Percentiles rank a stretch among this genome's conserved stretches.
phyloP scores from a whole-genome alignment of 2,888 invertebrate species.

The Sialis fuliginosa region DNA sequence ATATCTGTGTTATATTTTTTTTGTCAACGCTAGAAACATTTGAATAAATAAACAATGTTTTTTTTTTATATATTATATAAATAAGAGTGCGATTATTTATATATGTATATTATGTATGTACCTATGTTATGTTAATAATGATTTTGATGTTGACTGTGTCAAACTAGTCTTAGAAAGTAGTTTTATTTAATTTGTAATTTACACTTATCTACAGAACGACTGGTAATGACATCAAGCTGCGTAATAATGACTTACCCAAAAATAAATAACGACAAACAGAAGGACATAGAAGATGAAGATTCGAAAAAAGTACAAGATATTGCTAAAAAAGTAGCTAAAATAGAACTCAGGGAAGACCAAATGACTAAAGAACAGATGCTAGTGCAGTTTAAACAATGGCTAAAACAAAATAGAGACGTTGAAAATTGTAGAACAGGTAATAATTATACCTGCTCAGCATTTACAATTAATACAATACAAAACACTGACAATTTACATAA shows the following conservation, averaged over 20 bases:
- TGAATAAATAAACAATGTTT: too few relatives aligned
- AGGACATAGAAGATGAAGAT: conserved; percentile 9
- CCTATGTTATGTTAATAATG: too few relatives aligned
- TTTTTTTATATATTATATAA: too few relatives aligned
- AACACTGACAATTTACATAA: neutral
- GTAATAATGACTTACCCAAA: conserved; percentile 7
- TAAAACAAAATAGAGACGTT: conserved; percentile 48
- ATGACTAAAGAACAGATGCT: conserved; percentile 42
- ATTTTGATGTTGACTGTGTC: too few relatives aligned
- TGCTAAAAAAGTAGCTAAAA: conserved; percentile 33
- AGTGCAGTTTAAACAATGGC: conserved; percentile 48
- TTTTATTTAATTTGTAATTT: too few relatives aligned
- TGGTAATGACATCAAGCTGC: too few relatives aligned
- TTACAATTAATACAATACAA: neutral
- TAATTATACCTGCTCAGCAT: conserved; percentile 1
- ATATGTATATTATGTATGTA: too few relatives aligned
- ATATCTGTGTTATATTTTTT: too few relatives aligned
- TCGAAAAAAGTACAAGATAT: conserved; percentile 13
- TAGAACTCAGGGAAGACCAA: conserved; percentile 54
- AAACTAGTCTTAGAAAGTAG: too few relatives aligned
- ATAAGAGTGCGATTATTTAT: too few relatives aligned
- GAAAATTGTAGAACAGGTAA: conserved; percentile 46
- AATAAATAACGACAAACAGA: conserved; percentile 10
- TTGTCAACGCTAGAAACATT: too few relatives aligned
- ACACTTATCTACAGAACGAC: too few relatives aligned